These are phyloP conservation scores for Bombus affinis DNA, from an alignment of 1,140 invertebrate species.

Conservation along the genomic window DNA sequence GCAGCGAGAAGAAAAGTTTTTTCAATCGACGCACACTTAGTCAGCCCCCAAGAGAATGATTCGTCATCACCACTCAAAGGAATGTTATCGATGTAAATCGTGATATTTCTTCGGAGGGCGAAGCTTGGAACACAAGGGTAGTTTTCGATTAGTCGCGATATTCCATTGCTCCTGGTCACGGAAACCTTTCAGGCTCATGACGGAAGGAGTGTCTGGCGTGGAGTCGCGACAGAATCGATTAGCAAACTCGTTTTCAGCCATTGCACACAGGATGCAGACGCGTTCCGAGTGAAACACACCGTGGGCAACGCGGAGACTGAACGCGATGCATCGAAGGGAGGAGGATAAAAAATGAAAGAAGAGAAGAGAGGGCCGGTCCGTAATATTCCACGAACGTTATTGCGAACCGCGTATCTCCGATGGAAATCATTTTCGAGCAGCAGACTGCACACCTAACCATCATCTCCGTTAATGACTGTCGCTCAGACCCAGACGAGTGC, in stretches of 20 bases:
- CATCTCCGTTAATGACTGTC: constrained; percentile 72
- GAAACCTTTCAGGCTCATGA: background rate
- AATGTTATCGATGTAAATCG: constrained; percentile 11
- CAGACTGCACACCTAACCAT: constrained; percentile 63
- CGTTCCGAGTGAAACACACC: constrained; percentile 13
- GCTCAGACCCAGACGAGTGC: constrained; percentile 38
- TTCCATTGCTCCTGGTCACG: background rate
- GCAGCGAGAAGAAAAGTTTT: background rate
- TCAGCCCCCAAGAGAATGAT: background rate
- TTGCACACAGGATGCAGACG: background rate
- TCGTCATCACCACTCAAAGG: background rate
- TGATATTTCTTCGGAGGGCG: background rate
- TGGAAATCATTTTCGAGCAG: constrained; percentile 69
- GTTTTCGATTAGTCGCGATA: constrained; percentile 23
- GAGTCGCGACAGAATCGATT: constrained; percentile 63
- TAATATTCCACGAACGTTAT: constrained; percentile 65
- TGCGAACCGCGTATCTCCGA: constrained; percentile 44
- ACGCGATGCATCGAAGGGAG: background rate
- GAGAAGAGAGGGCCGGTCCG: background rate
- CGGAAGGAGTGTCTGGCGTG: constrained; percentile 17
- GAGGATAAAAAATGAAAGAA: background rate
- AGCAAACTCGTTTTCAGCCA: constrained; percentile 63
- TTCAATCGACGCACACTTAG: background rate
- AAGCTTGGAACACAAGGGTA: background rate
- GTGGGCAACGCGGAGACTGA: constrained; percentile 9